Evolutionary conservation across 2,888 invertebrate species (phyloP), one percentile per base, ranked within the genome.

Genomic region (Eristalis arbustorum): DNA sequence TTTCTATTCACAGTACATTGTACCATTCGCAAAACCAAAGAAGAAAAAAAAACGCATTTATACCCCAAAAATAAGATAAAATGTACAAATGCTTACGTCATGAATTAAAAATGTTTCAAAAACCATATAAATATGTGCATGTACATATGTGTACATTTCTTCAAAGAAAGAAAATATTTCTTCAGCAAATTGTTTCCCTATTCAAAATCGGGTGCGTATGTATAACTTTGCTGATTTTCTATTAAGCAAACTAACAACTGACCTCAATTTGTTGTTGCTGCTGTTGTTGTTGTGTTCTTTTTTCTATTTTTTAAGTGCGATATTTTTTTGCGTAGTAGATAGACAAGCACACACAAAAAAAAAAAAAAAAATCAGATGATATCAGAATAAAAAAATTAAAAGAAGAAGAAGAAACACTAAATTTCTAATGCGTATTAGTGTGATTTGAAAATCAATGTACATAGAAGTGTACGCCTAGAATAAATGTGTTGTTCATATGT

Each of bases 341-440:
- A 87, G 78, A 79, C 85, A 77, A 71, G 77, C 73, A 82, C 34
- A 68, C 37, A 66, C 23, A 78, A 84, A 83, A 83, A 78, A 78
- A 83, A 67, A 87, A 83, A 87, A n/a, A n/a, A 84, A 83, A 78
- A 78, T 87, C 71, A 87, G 87, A 87, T 87, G 87, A 87, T 87
- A 87, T 83, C 83, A 87, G 87, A 87, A 83, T 68, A 83, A 87
- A 49, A 49, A 49, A 49, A 74, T 78, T 74, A 75, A 22, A 75
- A 34, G n/a, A n/a, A 74, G 22, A 74, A 59, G 69, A 69, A 69
- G 73, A 72, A 77, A 82, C 74, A 79, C 82, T 66, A 82, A 87
- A 82, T 87, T 87, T 83, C 78, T 87, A 87, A 87, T 87, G 83
- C 87, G 87, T 87, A 87, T 82, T 87, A 87, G 87, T 87, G 83